Conservation (phyloP, 2,888 invertebrate genomes). For the Temnothorax unifasciatus region DNA sequence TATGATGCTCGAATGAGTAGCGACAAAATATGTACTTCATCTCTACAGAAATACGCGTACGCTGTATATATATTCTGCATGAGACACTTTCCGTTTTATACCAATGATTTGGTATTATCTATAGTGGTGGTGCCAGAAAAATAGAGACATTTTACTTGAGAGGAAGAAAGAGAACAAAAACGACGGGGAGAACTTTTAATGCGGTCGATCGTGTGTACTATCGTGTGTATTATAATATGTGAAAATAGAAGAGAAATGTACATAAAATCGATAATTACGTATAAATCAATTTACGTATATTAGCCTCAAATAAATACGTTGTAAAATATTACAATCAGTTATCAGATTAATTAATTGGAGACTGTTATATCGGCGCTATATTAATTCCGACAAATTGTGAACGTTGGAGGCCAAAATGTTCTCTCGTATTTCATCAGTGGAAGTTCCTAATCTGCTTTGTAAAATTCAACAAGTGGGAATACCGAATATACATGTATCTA, state of each 20-base stretch:
- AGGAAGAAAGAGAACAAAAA: neutral
- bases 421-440: neutral
- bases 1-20: neutral
- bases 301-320: neutral
- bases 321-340: slow-evolving; percentile 7
- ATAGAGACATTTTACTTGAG: neutral
- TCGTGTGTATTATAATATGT: slow-evolving; percentile 7
- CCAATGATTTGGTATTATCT: slow-evolving; percentile 10
- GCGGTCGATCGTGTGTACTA: neutral
- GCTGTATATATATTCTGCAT: neutral
- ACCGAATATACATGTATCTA: neutral
- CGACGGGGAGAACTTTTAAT: neutral
- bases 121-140: neutral
- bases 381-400: neutral
- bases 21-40: neutral
- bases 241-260: slow-evolving; percentile 41
- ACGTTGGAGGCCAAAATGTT: neutral
- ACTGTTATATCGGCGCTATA: neutral
- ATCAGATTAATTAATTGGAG: slow-evolving; percentile 22
- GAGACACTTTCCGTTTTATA: slow-evolving; percentile 10
- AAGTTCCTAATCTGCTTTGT: neutral
- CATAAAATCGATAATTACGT: slow-evolving; percentile 11
- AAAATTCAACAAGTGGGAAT: slow-evolving; percentile 24
- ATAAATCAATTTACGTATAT: neutral
- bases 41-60: neutral